phyloP scores from a whole-genome alignment of 2,888 invertebrate species.

The Zeuzera pyrina region DNA sequence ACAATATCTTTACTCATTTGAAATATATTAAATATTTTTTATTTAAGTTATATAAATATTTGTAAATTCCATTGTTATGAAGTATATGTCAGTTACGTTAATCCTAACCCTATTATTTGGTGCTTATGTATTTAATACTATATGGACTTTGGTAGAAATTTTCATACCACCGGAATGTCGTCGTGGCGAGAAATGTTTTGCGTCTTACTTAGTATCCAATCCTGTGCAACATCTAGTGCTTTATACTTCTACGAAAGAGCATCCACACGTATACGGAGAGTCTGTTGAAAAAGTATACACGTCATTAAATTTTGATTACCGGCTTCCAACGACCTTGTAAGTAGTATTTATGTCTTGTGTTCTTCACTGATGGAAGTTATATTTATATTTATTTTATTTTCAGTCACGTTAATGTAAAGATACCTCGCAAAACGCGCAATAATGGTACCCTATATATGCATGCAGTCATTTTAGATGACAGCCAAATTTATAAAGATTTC shows the following conservation, averaged over 20 bases:
- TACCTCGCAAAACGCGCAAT: conserved; percentile 82
- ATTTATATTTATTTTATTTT: conserved; percentile 11
- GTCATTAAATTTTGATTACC: conserved; percentile 77
- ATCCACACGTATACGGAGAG: conserved; percentile 68
- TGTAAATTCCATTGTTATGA: conserved; percentile 38
- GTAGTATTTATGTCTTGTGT: conserved; percentile 11
- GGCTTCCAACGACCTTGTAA: conserved; percentile 52
- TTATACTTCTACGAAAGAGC: conserved; percentile 76
- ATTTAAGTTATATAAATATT: no score
- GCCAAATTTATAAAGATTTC: conserved; percentile 65
- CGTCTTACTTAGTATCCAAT: conserved; percentile 77
- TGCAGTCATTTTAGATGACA: conserved; percentile 74
- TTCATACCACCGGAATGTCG: conserved; percentile 81
- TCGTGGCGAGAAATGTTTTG: conserved; percentile 76
- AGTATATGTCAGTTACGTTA: conserved; percentile 74
- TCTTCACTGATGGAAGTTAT: background rate
- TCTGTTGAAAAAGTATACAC: conserved; percentile 69
- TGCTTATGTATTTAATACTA: conserved; percentile 80
- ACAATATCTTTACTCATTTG: no score
- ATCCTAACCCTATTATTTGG: conserved; percentile 77
- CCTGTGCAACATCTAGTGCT: conserved; percentile 80
- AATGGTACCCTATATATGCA: conserved; percentile 91
- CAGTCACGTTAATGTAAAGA: conserved; percentile 78
- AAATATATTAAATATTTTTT: no score
- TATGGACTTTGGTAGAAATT: conserved; percentile 82